Base-by-base conservation (phyloP, 2,888 invertebrate species). In the Drosophila rellima region DNA sequence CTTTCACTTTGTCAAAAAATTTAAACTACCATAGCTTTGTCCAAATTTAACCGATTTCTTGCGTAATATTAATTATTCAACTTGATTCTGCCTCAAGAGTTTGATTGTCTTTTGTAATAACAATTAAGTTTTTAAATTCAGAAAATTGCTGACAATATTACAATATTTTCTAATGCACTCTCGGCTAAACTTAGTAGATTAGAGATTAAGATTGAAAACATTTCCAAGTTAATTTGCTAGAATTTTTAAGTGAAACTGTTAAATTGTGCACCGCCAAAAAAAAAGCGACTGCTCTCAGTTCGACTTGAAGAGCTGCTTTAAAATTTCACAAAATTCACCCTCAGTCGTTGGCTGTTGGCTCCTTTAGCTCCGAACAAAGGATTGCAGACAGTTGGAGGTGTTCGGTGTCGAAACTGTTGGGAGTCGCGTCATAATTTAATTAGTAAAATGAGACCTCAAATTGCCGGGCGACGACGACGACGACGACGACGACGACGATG, bases 381-480 rank as follows among this genome's bases (percentile, higher is more conserved):
- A 52, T 45, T 7, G 33, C 54, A 47, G 50, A 54, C 56, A 50
- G 60, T 59, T 35, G 17, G 55, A 56, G 69, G 79, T 74, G 63
- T 64, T 63, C 40, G 72, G 72, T 76, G 83, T 75, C 84, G 75
- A 64, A 68, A 54, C 82, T 84, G 80, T 74, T 65, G 82, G 68
- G 73, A 73, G 69, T 69, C 71, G 69, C 63, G 63, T 70, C 82
- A 89, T 85, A 89, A 85, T 89, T 89, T 85, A 85, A 85, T 85
- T 85, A 85, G 79, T 88, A 85, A 85, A 85, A 89, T 85, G 85
- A 85, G 85, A 88, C 85, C 89, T 85, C 85, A 88, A 85, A 85
- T 74, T 76, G 75, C 45, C 67, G 62, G 67, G 78, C 59, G 64
- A 68, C 63, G 51, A 7, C 20, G 40, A n/a, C 42, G 40, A 51